Conservation (phyloP, 2,888 invertebrate species). For the Calliphora vomitoria region DNA sequence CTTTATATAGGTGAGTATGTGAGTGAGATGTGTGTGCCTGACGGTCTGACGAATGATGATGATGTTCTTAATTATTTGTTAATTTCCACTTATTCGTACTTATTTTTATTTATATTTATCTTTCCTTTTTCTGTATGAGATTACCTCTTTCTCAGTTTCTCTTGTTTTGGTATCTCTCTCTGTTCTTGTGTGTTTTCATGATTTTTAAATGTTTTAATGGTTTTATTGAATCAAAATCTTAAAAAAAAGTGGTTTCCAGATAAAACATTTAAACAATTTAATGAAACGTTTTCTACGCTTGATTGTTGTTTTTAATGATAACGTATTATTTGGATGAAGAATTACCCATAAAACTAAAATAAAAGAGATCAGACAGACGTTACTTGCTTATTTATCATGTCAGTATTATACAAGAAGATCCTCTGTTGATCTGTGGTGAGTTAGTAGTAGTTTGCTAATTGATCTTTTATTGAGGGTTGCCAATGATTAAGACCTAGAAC, state of each 20-base stretch:
- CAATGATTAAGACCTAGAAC: not conserved
- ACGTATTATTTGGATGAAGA: constrained; percentile 6
- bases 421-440: not conserved
- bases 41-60: constrained; percentile 23
- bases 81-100: not conserved
- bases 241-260: not conserved
- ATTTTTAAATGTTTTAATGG: constrained; percentile 23
- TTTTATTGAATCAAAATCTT: constrained; percentile 40
- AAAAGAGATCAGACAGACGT: not conserved
- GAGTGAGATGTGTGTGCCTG: not conserved
- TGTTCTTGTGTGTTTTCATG: not conserved
- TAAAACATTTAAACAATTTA: not conserved
- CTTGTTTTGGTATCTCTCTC: constrained; percentile 9
- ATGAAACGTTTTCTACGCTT: constrained; percentile 8
- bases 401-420: not conserved
- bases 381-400: not conserved
- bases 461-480: not conserved
- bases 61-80: constrained; percentile 46
- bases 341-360: not conserved
- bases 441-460: not conserved
- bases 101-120: not conserved
- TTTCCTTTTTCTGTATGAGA: not conserved
- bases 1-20: not conserved
- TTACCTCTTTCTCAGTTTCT: not conserved
- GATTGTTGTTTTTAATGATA: constrained; percentile 52